phyloP scores from a whole-genome alignment of 2,797 vertebrate species.

The Bovichtus variegatus region DNA sequence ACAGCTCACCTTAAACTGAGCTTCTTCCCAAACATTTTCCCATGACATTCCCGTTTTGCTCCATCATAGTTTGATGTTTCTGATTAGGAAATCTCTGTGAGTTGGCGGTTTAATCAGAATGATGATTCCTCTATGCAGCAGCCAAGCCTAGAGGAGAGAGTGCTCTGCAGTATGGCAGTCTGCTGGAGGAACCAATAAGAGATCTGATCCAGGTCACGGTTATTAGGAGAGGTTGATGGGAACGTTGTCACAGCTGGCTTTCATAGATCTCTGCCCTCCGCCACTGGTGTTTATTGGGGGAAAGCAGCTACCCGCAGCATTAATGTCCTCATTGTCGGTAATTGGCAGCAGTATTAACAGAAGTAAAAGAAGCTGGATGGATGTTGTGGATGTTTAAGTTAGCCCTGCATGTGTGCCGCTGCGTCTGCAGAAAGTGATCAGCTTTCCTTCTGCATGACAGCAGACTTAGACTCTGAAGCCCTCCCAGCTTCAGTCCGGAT shows the following conservation, averaged over 20 bases:
- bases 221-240: slow-evolving; percentile 61
- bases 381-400: slow-evolving; percentile 46
- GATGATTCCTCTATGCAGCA: slow-evolving; percentile 62
- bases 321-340: slow-evolving; percentile 63
- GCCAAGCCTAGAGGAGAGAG: slow-evolving; percentile 60
- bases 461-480: slow-evolving; percentile 12
- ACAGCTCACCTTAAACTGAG: slow-evolving; percentile 17
- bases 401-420: slow-evolving; percentile 29
- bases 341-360: slow-evolving; percentile 57
- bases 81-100: slow-evolving; percentile 56
- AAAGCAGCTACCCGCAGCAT: slow-evolving; percentile 55
- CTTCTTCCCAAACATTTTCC: slow-evolving; percentile 42
- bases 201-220: slow-evolving; percentile 59
- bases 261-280: slow-evolving; percentile 52
- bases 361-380: slow-evolving; percentile 46
- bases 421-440: slow-evolving; percentile 52
- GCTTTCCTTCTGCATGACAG: slow-evolving; percentile 30
- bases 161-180: slow-evolving; percentile 29
- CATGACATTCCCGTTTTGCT: slow-evolving; percentile 36
- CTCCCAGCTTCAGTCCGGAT: slow-evolving; percentile 32
- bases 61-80: slow-evolving; percentile 58
- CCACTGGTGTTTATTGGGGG: slow-evolving; percentile 42
- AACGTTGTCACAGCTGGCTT: slow-evolving; percentile 75
- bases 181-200: slow-evolving; percentile 48
- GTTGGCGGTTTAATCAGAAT: slow-evolving; percentile 63